Evolutionary conservation across 2,797 vertebrate species (phyloP), one percentile per base, ranked within the genome.

Genomic region (Sebastes minor): DNA sequence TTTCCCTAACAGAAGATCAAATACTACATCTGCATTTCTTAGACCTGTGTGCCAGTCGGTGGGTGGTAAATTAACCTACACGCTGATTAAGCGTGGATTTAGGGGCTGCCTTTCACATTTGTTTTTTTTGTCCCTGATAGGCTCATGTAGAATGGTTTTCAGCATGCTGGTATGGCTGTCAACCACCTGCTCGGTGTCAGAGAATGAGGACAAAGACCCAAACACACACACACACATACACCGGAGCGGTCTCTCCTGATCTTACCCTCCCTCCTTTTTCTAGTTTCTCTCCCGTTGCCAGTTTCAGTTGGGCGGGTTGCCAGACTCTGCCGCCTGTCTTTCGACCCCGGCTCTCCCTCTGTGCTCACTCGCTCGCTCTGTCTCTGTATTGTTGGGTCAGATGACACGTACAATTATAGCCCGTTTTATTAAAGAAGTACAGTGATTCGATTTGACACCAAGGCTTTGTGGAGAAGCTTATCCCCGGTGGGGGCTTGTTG

Each of bases 341-440:
- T 85, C 78, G 79, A 92, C 86, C 83, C 61, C 8, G 2, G 80
- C 80, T 92, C 86, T 91, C 86, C 87, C 86, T 82, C 89, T 91
- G 84, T 80, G 78, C 90, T 89, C 84, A 75, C 78, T 86, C 49
- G 27, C 72, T 88, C 25, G 53, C 74, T 82, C 86, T 86, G 82
- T 89, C 85, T 82, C 80, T 67, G 65, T 88, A 83, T 88, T 91
- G 89, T 92, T 89, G 86, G 90, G 87, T 91, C 89, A 93, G 76
- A 90, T 88, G 86, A 90, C 91, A 87, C 85, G 77, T 87, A 68
- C 78, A 92, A 90, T 92, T 92, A 93, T 79, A 85, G 67, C 14
- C 22, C 6, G 32, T 91, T 94, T 93, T 86, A 93, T 93, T 91
- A 86, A 88, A 90, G 77, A 68, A 83, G 79, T 55, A 71, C 87